These are phyloP conservation scores for Mythimna pallens DNA, from an alignment of 2,888 invertebrate genomes.

Conservation along the genomic window DNA sequence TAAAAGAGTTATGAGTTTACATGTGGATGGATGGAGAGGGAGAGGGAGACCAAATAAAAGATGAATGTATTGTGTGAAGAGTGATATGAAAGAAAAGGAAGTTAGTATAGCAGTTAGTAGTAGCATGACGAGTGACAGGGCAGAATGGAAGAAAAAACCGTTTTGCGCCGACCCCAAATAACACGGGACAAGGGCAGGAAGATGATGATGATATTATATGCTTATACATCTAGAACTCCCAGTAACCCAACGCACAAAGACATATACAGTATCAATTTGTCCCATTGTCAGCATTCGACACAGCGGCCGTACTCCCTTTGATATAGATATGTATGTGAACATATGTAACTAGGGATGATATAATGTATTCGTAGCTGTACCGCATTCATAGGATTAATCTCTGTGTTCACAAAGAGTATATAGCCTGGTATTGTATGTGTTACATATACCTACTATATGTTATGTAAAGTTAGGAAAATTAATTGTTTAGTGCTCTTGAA, in stretches of 20 bases:
- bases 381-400: constrained; percentile 11
- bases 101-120: too few species aligned
- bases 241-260: not conserved
- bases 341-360: not conserved
- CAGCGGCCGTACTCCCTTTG: constrained; percentile 10
- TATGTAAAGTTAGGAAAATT: not conserved
- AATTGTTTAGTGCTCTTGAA: not conserved
- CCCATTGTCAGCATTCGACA: not conserved
- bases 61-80: too few species aligned
- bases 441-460: not conserved
- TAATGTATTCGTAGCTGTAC: not conserved
- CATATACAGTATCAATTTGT: not conserved
- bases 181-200: too few species aligned
- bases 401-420: not conserved
- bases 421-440: not conserved
- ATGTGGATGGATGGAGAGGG: too few species aligned
- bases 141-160: too few species aligned
- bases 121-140: too few species aligned
- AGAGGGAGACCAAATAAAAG: too few species aligned
- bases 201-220: too few species aligned
- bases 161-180: too few species aligned
- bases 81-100: too few species aligned
- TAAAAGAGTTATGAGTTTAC: too few species aligned
- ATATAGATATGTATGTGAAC: not conserved
- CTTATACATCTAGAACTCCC: not conserved